A percentile compares a stretch with the other conserved stretches of the same genome.
These are phyloP conservation scores for Riptortus pedestris DNA, from an alignment of 1,140 invertebrate genomes.

Conservation along the genomic window DNA sequence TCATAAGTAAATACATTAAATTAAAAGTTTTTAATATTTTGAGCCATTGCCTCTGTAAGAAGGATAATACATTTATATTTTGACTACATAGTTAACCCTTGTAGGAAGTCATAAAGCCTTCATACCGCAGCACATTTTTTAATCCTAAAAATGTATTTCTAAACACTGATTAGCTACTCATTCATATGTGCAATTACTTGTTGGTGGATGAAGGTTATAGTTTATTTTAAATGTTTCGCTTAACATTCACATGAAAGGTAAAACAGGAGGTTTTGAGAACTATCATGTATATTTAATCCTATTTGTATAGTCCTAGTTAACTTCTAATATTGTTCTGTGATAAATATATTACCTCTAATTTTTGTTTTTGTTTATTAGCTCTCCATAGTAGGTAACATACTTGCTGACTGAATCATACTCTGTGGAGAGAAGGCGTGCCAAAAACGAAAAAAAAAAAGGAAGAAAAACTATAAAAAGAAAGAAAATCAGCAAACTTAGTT, in stretches of 20 bases:
- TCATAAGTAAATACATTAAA: no score
- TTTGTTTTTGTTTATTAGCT: background rate
- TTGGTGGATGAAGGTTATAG: background rate
- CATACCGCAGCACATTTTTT: no score
- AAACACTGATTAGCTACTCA: no score
- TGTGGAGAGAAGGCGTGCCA: slow-evolving; percentile 3
- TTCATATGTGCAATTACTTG: no score
- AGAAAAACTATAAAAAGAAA: background rate
- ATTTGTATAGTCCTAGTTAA: background rate
- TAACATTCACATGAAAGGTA: background rate
- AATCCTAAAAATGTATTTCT: no score
- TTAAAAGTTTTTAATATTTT: no score
- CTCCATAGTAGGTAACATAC: background rate
- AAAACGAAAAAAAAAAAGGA: slow-evolving; percentile 2
- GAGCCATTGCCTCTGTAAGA: no score
- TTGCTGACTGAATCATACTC: background rate
- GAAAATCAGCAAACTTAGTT: background rate
- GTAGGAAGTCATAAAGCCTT: no score
- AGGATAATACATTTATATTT: no score
- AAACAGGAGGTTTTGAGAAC: background rate
- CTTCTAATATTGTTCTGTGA: background rate
- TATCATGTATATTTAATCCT: background rate
- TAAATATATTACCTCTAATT: background rate
- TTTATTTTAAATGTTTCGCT: background rate
- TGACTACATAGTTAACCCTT: no score